Percentiles rank a stretch among this genome's conserved stretches.
phyloP scores from a whole-genome alignment of 2,113 vertebrate species.

The Chlamydotis undulata region DNA sequence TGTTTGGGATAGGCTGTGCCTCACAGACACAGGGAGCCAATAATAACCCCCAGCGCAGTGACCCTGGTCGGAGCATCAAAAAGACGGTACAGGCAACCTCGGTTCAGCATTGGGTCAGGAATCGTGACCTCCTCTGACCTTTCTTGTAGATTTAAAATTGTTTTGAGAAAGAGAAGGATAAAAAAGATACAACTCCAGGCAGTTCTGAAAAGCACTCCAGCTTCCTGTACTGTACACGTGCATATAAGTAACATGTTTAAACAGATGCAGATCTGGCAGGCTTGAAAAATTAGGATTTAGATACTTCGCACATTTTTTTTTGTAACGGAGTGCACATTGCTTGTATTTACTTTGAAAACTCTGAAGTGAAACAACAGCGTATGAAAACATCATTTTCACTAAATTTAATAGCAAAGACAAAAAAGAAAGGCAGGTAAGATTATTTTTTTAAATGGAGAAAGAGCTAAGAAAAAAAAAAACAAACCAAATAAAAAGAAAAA shows the following conservation, averaged over 20 bases:
- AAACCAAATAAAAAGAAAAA: background rate
- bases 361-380: background rate
- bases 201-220: constrained; percentile 29
- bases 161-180: constrained; percentile 78
- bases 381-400: background rate
- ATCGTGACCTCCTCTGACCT: constrained; percentile 73
- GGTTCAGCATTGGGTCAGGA: constrained; percentile 80
- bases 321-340: constrained; percentile 35
- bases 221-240: constrained; percentile 52
- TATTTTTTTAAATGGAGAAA: background rate
- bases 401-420: background rate
- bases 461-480: background rate
- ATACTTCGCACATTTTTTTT: constrained; percentile 8
- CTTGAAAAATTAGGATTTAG: constrained; percentile 48
- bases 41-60: constrained; percentile 60
- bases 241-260: constrained; percentile 52
- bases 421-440: background rate
- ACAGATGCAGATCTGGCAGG: constrained; percentile 59
- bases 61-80: constrained; percentile 70
- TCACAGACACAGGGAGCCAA: constrained; percentile 66
- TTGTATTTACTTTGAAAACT: background rate
- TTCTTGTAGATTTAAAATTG: constrained; percentile 74
- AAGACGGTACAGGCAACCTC: constrained; percentile 33
- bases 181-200: constrained; percentile 71
- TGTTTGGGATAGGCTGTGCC: constrained; percentile 74